Base-by-base conservation (phyloP, 2,888 invertebrate genomes). In the Acanthococcus lagerstroemiae region DNA sequence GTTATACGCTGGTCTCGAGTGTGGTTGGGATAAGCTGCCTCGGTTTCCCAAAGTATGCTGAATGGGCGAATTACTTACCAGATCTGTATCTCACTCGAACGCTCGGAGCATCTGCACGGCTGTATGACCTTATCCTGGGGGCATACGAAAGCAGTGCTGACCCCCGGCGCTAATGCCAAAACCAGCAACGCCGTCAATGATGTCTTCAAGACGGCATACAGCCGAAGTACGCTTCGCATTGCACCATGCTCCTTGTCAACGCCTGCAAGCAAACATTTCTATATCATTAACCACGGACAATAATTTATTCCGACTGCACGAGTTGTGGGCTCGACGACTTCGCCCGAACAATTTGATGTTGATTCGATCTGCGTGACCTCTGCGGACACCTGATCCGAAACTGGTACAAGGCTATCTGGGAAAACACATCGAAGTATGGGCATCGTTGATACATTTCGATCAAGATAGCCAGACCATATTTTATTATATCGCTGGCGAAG, bases 41-140 rank as follows among this genome's bases (percentile, higher is more conserved):
- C n/a, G n/a, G n/a, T n/a, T n/a, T n/a, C n/a, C n/a, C n/a, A n/a
- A n/a, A n/a, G 37, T 30, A 9, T 30, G 37, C 7, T 30, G 7
- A 15, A 30, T 30, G 6, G 37, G 15, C 37, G 37, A 30, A 30
- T 15, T 30, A 71, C 74, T 78, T 78, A 90, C 91, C 91, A 91
- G 79, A 91, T 87, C 80, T 91, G 91, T 71, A 87, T 80, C 73
- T 91, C 90, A 73, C 86, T 84, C 72, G 83, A 83, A 55, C 87
- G 82, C 69, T 84, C 81, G 26, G 89, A 83, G 76, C 91, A 91
- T 72, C 90, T 83, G 75, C 91, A 91, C 24, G 91, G 91, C 67
- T 87, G 77, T 72, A 91, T 90, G 55, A 81, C 80, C 72, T 88
- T 88, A 72, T 88, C 88, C 68, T 88, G 84, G 25, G 91, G 90